Evolutionary conservation across 2,797 vertebrate species (phyloP), one percentile per base, ranked within the genome.

Genomic region (Gephyroberyx darwinii): DNA sequence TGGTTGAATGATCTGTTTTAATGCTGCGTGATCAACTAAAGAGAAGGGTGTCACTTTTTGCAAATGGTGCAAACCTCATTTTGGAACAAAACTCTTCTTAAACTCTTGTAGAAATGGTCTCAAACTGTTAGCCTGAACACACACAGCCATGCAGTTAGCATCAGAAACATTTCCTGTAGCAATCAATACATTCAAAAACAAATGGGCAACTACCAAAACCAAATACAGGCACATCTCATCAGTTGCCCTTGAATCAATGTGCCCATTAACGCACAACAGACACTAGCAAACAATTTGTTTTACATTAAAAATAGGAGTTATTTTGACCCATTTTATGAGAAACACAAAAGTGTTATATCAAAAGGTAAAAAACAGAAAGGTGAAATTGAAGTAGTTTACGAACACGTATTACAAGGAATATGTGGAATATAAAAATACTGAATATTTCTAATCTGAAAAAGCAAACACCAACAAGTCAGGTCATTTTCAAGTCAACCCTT

Each of bases 371-470:
- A 65, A 1, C 9, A 8, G 8, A 8, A 39, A 41, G 2, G 10
- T 19, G 20, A 37, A 31, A 8, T 4, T 60, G 10, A 53, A 35
- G 8, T 13, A 7, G 14, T 17, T 45, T 17, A 68, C 19, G 62
- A 14, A 51, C 10, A 62, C 17, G 10, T 47, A 17, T 47, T 16
- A n/a, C 14, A n/a, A 35, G 41, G 5, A 41, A 9, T 19, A 19
- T 33, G 20, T 41, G 33, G 31, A 68, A 61, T 33, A 26, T 72
- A 43, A 60, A 3, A 53, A 43, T 52, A 47, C 4, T 31, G 10
- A 47, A 16, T 5, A 2, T 17, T 47, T n/a, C 5, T 47, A 17
- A 41, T 41, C 12, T 33, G 2, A 66, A 43, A 19, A 14, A 19
- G 37, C 22, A 13, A 52, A n/a, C 13, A 8, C 12, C 2, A 7